Evolutionary conservation across 2,113 vertebrate species (phyloP).

Genomic region (Callaeas wilsoni): DNA sequence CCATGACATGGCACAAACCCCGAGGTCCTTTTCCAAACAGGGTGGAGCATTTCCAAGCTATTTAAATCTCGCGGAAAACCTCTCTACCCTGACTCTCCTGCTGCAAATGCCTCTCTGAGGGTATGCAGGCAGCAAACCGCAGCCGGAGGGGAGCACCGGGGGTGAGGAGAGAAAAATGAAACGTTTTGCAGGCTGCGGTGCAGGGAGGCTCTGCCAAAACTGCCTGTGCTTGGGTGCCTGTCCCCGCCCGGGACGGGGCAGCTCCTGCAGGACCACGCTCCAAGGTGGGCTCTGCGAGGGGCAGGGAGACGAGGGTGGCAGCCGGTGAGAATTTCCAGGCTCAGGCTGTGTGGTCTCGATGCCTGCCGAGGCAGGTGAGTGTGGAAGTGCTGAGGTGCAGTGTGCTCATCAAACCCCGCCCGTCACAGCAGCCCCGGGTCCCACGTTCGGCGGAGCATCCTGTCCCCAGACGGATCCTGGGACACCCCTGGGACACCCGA

Average conservation of each 20-base stretch:
- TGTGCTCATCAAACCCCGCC: neutral
- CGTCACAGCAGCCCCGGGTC: neutral
- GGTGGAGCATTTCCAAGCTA: neutral
- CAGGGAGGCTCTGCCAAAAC: neutral
- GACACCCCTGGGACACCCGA: neutral
- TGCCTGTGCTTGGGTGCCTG: neutral
- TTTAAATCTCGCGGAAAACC: neutral
- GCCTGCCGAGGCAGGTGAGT: neutral
- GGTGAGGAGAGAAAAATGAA: neutral
- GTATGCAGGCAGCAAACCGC: neutral
- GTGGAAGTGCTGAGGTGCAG: neutral
- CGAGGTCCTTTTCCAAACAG: neutral
- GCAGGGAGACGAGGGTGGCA: neutral
- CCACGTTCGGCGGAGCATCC: fast-evolving
- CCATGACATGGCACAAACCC: neutral
- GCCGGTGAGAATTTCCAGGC: neutral
- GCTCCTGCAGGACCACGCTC: neutral
- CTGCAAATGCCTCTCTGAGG: neutral
- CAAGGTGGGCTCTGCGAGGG: neutral
- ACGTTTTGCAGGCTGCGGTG: neutral
- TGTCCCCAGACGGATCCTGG: neutral
- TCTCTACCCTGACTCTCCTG: neutral
- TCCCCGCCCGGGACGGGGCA: fast-evolving
- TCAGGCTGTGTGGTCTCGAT: neutral
- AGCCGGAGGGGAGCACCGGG: neutral